These are phyloP conservation scores for Shinisaurus crocodilurus DNA, from an alignment of 2,113 vertebrate genomes.

Conservation along the genomic window DNA sequence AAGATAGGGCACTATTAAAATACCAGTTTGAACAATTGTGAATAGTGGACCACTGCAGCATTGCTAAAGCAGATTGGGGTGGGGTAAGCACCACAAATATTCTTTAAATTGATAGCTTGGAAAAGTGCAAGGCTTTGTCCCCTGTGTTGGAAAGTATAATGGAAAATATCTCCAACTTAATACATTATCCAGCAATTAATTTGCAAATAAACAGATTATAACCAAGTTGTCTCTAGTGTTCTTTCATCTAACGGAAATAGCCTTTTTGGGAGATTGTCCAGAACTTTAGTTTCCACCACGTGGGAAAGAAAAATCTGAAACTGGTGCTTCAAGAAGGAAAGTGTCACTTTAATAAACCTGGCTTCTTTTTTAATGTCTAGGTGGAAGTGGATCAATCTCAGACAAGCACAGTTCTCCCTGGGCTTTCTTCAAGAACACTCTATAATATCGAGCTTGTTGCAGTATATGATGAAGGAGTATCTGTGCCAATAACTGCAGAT, in stretches of 20 bases:
- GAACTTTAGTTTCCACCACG: not conserved
- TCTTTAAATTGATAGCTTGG: not conserved
- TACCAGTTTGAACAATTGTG: not conserved
- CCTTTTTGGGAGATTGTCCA: not conserved
- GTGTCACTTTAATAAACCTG: not conserved
- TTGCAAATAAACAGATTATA: not conserved
- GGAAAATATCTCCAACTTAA: not conserved
- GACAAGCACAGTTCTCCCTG: slow-evolving; percentile 77
- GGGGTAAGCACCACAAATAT: not conserved
- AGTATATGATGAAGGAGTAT: slow-evolving; percentile 85
- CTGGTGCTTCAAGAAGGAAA: not conserved
- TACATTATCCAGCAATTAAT: not conserved
- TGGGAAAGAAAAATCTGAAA: slow-evolving; percentile 1
- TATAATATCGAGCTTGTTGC: slow-evolving; percentile 89
- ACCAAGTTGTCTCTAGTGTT: not conserved
- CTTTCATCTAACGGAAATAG: not conserved
- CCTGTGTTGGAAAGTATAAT: not conserved
- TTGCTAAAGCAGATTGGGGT: not conserved
- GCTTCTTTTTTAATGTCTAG: slow-evolving; percentile 67
- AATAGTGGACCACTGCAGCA: not conserved
- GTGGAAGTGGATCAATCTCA: slow-evolving; percentile 82
- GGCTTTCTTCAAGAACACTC: slow-evolving; percentile 87
- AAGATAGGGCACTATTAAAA: not conserved
- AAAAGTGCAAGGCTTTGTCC: not conserved
- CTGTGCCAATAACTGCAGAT: slow-evolving; percentile 73